phyloP scores from a whole-genome alignment of 2,113 vertebrate species.

The Odontesthes bonariensis region DNA sequence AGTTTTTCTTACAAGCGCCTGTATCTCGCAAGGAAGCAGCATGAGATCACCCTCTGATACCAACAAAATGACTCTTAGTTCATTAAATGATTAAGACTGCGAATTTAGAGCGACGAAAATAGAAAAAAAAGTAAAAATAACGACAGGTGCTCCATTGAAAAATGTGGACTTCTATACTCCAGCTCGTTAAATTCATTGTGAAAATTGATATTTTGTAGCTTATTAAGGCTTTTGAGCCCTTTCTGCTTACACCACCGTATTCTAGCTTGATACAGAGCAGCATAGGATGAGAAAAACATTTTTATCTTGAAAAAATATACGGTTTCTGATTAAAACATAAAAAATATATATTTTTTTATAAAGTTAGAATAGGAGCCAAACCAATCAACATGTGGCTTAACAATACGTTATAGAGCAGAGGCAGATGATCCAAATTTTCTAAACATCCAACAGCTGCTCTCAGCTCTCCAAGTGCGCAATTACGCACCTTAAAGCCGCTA shows the following conservation, averaged over 20 bases:
- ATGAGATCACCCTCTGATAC: too few species aligned
- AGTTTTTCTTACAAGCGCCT: background rate
- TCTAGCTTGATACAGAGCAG: background rate
- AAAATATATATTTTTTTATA: background rate
- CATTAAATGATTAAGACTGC: background rate
- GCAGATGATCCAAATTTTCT: slow-evolving; percentile 33
- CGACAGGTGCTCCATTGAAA: background rate
- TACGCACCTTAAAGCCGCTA: slow-evolving; percentile 25
- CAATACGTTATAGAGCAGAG: background rate
- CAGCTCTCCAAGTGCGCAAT: slow-evolving; percentile 40
- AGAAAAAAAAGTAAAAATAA: too few species aligned
- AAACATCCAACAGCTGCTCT: slow-evolving; percentile 23
- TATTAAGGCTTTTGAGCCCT: background rate
- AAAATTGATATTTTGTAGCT: background rate
- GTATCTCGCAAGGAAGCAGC: background rate
- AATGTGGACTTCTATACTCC: too few species aligned
- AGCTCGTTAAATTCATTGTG: background rate
- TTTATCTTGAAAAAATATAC: too few species aligned
- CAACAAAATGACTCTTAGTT: background rate
- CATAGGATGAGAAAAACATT: too few species aligned
- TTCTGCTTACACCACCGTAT: background rate
- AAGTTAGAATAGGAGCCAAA: background rate
- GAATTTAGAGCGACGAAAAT: too few species aligned
- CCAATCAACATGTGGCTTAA: background rate
- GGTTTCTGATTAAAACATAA: too few species aligned